Base-by-base conservation (phyloP, 2,888 invertebrate species). In the Drosophila rubida region DNA sequence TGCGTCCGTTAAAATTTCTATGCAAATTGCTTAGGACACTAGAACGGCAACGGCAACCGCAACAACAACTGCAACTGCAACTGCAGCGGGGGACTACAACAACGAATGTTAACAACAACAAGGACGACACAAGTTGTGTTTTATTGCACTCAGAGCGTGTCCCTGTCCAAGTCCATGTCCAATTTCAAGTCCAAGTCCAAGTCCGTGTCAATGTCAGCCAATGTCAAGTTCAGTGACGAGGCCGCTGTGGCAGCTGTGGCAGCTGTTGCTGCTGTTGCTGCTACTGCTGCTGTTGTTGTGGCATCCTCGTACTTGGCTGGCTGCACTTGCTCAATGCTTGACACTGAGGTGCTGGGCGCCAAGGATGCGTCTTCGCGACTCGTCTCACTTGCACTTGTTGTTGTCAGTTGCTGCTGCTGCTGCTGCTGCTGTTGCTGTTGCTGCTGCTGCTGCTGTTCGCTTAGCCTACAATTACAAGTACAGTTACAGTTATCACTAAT, bases 391-490 rank as follows among this genome's bases (percentile, higher is more conserved):
- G 53, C 32, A 46, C 49, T 41, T 63, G 61, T n/a, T 55, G 54
- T 23, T 42, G 66, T 32, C 62, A 57, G 5, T 25, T 51, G 41
- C 37, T 45, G 58, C n/a, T 46, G 51, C 35, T 41, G 51, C 3
- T 53, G 53, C 13, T 62, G 57, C n/a, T 65, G 54, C 39, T 14
- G 41, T 30, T 13, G 55, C n/a, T 55, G 63, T 1, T 63, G 75
- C 6, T 63, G 61, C 13, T 63, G 65, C 25, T 53, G 65, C 22
- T 60, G 63, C 27, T 61, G 53, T 27, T 73, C 66, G 69, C 75
- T 83, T 86, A 84, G 71, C 19, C 72, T 84, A 88, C 71, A 82
- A 87, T 84, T 85, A 85, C 86, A 88, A 69, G 79, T 89, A 89
- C 78, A 87, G 71, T 79, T 89, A 89, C 76, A 80, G 75, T 69